Evolutionary conservation across 2,797 vertebrate genomes (phyloP), one percentile per base, ranked within the genome.

Genomic region (Euphonia xanthogaster): DNA sequence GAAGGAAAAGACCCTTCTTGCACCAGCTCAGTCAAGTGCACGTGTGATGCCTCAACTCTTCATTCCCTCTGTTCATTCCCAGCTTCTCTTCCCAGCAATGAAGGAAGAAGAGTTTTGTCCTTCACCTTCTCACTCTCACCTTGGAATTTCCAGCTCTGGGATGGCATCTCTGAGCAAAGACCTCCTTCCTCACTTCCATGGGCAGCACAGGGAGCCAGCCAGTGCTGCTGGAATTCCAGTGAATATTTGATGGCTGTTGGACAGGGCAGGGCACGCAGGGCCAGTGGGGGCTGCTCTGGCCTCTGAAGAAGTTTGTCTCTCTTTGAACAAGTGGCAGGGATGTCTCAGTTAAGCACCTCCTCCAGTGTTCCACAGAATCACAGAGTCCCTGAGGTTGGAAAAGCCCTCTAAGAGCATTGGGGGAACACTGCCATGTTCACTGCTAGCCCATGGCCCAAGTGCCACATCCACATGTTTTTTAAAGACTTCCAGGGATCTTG

Each of bases 271-370:
- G 33, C 60, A 2, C 2, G 47, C 54, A 42, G 73, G 37, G 22
- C 60, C 15, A 16, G 63, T 1, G 0, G 40, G 7, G 9, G 16
- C 48, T 37, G 67, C 1, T 1, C 45, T 9, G n/a, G 25, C 47
- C 35, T 57, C 47, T 77, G 74, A 33, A 65, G 30, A n/a, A 6
- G 30, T 63, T 80, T 55, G 60, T 33, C 45, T 65, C 12, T 74
- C 70, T 54, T 4, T 31, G 42, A 77, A 61, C 39, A 57, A 20
- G 28, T 3, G 24, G 18, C 83, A 28, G 25, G 42, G 51, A 4
- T 61, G 47, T 48, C 62, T 87, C 50, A 16, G 63, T 24, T 20
- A 53, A 66, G 42, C 16, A 1, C 12, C 9, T 27, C 2, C 15
- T 51, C 39, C 54, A 5, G 2, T 20, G 33, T 53, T 53, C 31